A percentile compares a stretch with the other conserved stretches of the same genome.
Conservation (phyloP, 2,888 invertebrate genomes). For the Stenoptilia bipunctidactyla region DNA sequence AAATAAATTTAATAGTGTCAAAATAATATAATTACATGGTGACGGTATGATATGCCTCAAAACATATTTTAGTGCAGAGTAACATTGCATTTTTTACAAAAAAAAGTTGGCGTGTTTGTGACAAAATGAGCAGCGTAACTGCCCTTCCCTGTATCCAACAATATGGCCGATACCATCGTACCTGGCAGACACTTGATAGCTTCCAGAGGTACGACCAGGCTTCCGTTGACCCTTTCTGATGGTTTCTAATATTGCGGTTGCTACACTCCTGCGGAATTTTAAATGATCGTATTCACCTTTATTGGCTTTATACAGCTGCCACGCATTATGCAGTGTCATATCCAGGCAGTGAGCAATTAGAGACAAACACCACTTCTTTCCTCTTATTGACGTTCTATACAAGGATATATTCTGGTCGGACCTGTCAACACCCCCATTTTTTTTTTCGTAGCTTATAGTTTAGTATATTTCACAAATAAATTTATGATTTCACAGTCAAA, state of each 20-base stretch:
- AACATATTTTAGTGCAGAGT: too few relatives aligned
- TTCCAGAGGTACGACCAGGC: not conserved
- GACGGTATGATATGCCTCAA: too few relatives aligned
- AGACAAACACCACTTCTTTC: too few relatives aligned
- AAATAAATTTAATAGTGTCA: too few relatives aligned
- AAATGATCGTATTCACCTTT: slow-evolving; percentile 7
- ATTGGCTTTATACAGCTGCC: slow-evolving; percentile 8
- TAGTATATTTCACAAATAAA: not conserved
- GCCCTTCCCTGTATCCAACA: not conserved
- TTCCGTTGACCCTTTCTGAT: not conserved
- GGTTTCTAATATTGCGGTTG: not conserved
- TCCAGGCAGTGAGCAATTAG: too few relatives aligned
- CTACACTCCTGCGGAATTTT: slow-evolving; percentile 5
- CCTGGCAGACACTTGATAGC: not conserved
- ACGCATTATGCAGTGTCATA: slow-evolving; percentile 9
- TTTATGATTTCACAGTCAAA: not conserved
- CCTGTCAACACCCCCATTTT: too few relatives aligned
- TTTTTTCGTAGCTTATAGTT: too few relatives aligned
- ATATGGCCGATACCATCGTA: not conserved
- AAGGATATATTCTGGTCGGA: too few relatives aligned
- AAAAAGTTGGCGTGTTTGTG: not conserved
- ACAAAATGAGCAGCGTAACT: not conserved
- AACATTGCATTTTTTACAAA: slow-evolving; percentile 2
- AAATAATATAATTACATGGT: too few relatives aligned
- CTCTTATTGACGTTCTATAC: too few relatives aligned